Conservation (phyloP, 1,140 invertebrate species). For the Nomia melanderi region DNA sequence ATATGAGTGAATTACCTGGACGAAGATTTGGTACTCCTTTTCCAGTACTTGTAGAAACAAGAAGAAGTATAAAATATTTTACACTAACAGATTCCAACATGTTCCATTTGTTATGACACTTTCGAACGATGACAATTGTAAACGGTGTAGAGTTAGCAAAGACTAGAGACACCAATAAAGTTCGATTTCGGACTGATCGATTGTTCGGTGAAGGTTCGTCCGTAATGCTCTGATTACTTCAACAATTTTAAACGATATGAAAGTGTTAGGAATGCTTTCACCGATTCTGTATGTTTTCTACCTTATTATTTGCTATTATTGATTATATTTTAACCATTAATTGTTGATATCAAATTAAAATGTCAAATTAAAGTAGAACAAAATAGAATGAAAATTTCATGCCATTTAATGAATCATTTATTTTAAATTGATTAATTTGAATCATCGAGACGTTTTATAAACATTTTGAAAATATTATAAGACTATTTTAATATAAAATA, state of each 20-base stretch:
- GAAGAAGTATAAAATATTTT: neutral
- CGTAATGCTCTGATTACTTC: conserved; percentile 17
- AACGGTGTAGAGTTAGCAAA: neutral
- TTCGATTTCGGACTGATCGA: conserved; percentile 6
- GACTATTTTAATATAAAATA: too few species aligned
- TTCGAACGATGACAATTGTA: neutral
- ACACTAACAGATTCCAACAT: neutral
- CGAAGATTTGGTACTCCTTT: neutral
- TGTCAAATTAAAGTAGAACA: too few species aligned
- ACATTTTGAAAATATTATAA: too few species aligned
- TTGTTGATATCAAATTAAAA: too few species aligned
- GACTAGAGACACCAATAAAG: neutral
- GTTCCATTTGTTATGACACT: neutral
- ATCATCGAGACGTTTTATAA: too few species aligned
- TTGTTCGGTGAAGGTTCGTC: neutral
- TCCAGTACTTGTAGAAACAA: neutral
- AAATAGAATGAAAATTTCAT: too few species aligned
- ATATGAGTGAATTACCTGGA: conserved; percentile 4
- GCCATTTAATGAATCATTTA: too few species aligned
- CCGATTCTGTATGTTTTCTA: neutral
- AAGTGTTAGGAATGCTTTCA: conserved; percentile 5
- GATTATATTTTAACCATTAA: too few species aligned
- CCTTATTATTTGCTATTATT: neutral
- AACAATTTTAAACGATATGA: neutral
- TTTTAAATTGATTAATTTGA: too few species aligned